These are phyloP conservation scores for Belgica antarctica DNA, from an alignment of 2,888 invertebrate genomes.

Conservation along the genomic window DNA sequence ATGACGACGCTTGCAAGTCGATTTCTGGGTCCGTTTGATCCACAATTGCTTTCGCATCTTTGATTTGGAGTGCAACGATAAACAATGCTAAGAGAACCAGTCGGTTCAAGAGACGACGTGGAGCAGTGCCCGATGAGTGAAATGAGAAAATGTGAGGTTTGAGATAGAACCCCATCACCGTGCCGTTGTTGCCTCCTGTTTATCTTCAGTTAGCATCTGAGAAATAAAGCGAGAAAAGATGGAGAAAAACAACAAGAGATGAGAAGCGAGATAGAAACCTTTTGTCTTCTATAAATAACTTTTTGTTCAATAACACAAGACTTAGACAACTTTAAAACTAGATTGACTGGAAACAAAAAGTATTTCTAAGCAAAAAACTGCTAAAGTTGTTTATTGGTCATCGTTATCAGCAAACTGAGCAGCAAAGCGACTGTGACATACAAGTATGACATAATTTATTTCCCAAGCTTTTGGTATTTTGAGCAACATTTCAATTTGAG, in stretches of 20 bases:
- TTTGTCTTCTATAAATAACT: no score
- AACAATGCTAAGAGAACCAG: conserved; percentile 29
- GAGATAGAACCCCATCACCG: conserved; percentile 40
- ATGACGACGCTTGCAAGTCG: conserved; percentile 45
- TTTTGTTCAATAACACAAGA: no score
- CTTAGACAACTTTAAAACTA: no score
- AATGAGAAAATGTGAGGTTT: conserved; percentile 31
- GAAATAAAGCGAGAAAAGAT: neutral
- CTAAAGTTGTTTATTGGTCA: no score
- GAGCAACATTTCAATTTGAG: no score
- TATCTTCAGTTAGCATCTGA: conserved; percentile 17
- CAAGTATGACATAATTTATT: no score
- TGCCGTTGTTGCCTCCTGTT: neutral
- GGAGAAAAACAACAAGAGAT: no score
- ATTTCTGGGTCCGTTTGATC: neutral
- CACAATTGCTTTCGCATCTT: neutral
- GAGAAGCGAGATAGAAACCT: neutral
- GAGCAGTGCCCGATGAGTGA: conserved; percentile 29
- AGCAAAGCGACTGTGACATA: no score
- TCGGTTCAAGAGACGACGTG: conserved; percentile 1
- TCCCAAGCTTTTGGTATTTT: no score
- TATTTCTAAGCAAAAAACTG: no score
- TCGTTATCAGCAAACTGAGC: no score
- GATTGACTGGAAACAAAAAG: no score
- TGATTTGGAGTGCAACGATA: conserved; percentile 16